Evolutionary conservation across 2,888 invertebrate genomes (phyloP), one percentile per base, ranked within the genome.

Genomic region (Cinara cedri): DNA sequence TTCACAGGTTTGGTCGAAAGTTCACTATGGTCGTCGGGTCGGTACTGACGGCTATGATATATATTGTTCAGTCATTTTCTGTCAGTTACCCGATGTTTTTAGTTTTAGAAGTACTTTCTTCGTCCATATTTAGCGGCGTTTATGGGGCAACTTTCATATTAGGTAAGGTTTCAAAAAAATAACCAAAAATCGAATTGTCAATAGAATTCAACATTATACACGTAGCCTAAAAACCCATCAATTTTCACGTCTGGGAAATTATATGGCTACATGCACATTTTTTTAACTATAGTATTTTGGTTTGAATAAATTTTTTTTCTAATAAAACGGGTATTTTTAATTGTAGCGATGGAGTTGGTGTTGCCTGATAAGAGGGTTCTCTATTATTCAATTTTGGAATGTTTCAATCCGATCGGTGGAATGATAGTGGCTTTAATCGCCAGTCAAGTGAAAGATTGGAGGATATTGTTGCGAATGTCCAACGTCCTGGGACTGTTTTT

Each of bases 141-240:
- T 90, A 88, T 84, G 89, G 90, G 0, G 83, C 89, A 68, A 90
- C 89, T 11, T 90, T 90, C 83, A 89, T 90, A 70, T 87, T 90
- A 63, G 89, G 88, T 85, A 82, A 19, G 49, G n/a, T 34, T 34
- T 34, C 6, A 11, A 10, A 62, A 72, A 16, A 8, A 4, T 55
- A 63, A 42, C 1, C 3, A 62, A n/a, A 19, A 26, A 62, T n/a
- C n/a, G 4, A 3, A 63, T 13, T 10, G n/a, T 0, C 10, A 34
- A 34, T 34, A 34, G 6, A n/a, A n/a, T n/a, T n/a, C 6, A 34
- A n/a, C 24, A 51, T 34, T 34, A 10, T 16, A 16, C 24, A n/a
- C 1, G 16, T 60, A 16, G 8, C 24, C 24, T 16, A 10, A 19
- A 60, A 26, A 26, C 16, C 14, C n/a, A n/a, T 54, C 2, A n/a